Conservation (phyloP, 2,888 invertebrate species). For the Taenaris catops region DNA sequence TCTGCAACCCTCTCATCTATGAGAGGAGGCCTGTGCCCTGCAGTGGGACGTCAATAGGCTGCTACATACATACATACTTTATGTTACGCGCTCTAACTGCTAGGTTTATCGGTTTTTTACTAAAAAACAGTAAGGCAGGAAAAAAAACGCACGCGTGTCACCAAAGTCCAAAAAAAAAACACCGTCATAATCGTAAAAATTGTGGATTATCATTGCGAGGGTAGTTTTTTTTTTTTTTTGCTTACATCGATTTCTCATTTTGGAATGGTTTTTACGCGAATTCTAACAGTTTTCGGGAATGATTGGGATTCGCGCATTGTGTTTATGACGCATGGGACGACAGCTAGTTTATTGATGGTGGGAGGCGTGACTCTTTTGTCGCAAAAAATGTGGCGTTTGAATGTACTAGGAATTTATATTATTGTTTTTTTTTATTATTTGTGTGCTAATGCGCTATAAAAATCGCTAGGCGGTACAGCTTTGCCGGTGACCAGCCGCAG, state of each 20-base stretch:
- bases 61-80: no score
- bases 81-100: no score
- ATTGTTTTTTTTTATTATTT: no score
- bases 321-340: conserved; percentile 30
- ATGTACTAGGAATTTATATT: not conserved
- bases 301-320: conserved; percentile 38
- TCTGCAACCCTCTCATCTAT: no score
- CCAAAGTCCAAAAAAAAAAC: conserved; percentile 3
- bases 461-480: no score
- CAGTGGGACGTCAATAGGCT: no score
- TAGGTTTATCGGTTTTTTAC: no score
- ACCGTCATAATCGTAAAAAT: conserved; percentile 12
- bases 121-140: no score
- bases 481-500: no score
- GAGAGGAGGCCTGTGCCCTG: no score
- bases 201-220: conserved; percentile 18
- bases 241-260: conserved; percentile 33
- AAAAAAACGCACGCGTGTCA: not conserved
- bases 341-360: conserved; percentile 45
- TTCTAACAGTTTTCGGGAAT: conserved; percentile 37
- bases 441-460: no score
- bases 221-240: conserved; percentile 29
- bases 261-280: conserved; percentile 23
- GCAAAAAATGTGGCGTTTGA: conserved; percentile 8
- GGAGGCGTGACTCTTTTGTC: conserved; percentile 42